These are phyloP conservation scores for Urophycis tenuis DNA, from an alignment of 2,797 vertebrate species.

Conservation along the genomic window DNA sequence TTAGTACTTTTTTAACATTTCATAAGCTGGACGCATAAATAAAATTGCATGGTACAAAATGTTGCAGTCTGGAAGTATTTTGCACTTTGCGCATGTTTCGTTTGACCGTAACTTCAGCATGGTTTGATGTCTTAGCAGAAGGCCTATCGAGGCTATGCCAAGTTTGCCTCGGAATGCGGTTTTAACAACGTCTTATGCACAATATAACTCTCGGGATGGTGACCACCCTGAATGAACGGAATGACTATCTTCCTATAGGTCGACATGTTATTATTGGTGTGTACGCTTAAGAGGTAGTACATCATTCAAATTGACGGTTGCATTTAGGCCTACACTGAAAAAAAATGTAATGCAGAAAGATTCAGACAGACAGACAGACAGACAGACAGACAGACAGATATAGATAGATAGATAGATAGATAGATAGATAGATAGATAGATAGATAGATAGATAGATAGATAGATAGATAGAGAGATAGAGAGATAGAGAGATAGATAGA, in stretches of 20 bases:
- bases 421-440: not conserved
- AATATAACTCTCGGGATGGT: slow-evolving; percentile 30
- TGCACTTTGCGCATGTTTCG: not conserved
- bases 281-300: not conserved
- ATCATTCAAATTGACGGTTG: not conserved
- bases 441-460: not conserved
- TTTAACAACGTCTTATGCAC: slow-evolving; percentile 34
- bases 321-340: not conserved
- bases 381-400: not conserved
- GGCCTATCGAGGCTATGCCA: slow-evolving; percentile 24
- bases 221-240: not conserved
- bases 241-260: not conserved
- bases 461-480: slow-evolving; percentile 1
- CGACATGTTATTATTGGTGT: not conserved
- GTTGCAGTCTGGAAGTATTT: not conserved
- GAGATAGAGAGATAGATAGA: not conserved
- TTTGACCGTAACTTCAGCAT: slow-evolving; percentile 25
- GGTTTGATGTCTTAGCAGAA: slow-evolving; percentile 29
- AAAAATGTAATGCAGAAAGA: not conserved
- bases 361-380: not conserved
- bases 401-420: not conserved
- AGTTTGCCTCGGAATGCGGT: slow-evolving; percentile 31
- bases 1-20: not conserved
- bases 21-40: not conserved
- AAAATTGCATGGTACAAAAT: not conserved